phyloP scores from a whole-genome alignment of 1,140 invertebrate genomes.

The Calliopsis andreniformis region DNA sequence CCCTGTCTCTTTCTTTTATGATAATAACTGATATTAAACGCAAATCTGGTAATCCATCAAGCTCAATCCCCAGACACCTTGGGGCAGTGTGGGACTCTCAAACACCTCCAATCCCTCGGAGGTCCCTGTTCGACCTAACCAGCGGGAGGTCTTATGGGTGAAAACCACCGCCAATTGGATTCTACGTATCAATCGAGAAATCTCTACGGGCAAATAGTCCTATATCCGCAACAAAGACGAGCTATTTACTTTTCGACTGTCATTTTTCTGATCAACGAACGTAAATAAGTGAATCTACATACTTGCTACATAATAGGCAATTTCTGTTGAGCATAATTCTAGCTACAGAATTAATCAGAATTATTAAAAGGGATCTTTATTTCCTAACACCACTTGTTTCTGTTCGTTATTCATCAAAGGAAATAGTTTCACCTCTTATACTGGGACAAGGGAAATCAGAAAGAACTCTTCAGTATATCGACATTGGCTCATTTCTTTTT shows the following conservation, averaged over 20 bases:
- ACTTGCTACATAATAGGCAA: too few relatives aligned
- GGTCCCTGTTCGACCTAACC: constrained; percentile 2
- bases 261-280: too few relatives aligned
- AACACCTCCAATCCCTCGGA: constrained; percentile 13
- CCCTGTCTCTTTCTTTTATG: neutral
- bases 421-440: neutral
- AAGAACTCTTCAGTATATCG: constrained; percentile 10
- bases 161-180: constrained; percentile 34
- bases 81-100: neutral
- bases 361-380: neutral
- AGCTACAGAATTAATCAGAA: neutral
- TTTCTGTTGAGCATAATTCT: too few relatives aligned
- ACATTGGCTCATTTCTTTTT: constrained; percentile 22
- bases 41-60: constrained; percentile 41
- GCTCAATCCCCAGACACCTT: neutral
- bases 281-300: too few relatives aligned
- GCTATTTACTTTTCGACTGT: too few relatives aligned
- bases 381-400: neutral
- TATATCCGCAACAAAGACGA: neutral
- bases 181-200: constrained; percentile 45
- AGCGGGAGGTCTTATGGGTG: neutral
- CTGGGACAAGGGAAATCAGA: neutral
- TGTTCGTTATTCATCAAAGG: neutral
- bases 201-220: constrained; percentile 10
- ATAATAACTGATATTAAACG: neutral